Evolutionary conservation across 2,888 invertebrate genomes (phyloP).

Genomic region (Temnothorax ravouxi): DNA sequence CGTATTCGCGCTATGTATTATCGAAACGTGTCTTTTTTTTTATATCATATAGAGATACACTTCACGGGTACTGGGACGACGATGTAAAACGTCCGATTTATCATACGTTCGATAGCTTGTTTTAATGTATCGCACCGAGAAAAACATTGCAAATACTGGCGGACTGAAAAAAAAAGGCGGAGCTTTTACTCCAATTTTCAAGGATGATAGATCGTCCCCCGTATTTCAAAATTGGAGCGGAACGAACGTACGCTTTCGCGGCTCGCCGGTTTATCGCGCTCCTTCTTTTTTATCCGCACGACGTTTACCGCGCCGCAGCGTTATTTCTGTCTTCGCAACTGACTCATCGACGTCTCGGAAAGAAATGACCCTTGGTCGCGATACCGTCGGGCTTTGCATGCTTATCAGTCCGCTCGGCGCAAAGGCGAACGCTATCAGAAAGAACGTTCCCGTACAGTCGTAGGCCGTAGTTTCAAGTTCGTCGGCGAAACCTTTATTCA

Average conservation of each 20-base stretch:
- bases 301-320: slow-evolving; percentile 17
- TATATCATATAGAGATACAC: neutral
- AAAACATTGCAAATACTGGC: slow-evolving; percentile 51
- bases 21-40: slow-evolving; percentile 13
- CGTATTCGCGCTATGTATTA: slow-evolving; percentile 29
- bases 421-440: slow-evolving; percentile 32
- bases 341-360: slow-evolving; percentile 52
- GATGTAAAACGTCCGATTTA: slow-evolving; percentile 53
- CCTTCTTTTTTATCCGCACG: slow-evolving; percentile 8
- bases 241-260: slow-evolving; percentile 40
- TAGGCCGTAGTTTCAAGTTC: slow-evolving; percentile 27
- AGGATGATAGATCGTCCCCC: slow-evolving; percentile 51
- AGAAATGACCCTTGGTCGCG: slow-evolving; percentile 54
- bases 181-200: slow-evolving; percentile 58
- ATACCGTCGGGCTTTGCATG: slow-evolving; percentile 52
- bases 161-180: slow-evolving; percentile 43
- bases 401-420: slow-evolving; percentile 42
- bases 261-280: slow-evolving; percentile 29
- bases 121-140: slow-evolving; percentile 51
- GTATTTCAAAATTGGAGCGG: slow-evolving; percentile 55
- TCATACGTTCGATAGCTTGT: slow-evolving; percentile 55
- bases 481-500: slow-evolving; percentile 3
- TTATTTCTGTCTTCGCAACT: slow-evolving; percentile 54
- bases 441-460: slow-evolving; percentile 16
- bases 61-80: slow-evolving; percentile 5